Conservation (phyloP, 2,113 vertebrate species). For the Pitta sordida region DNA sequence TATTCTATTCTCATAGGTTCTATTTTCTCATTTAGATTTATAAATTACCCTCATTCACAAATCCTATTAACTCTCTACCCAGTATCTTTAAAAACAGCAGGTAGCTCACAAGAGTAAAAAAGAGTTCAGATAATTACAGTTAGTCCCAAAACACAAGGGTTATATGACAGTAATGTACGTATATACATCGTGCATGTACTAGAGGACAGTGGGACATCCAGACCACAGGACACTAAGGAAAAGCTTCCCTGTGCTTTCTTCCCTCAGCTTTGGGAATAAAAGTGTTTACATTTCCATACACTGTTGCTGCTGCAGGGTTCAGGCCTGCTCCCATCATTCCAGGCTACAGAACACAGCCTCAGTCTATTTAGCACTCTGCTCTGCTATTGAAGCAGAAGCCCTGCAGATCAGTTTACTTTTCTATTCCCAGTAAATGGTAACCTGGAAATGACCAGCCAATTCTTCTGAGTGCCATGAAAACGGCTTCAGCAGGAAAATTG, state of each 20-base stretch:
- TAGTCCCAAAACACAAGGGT: background rate
- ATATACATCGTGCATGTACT: rapidly evolving
- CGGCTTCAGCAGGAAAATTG: background rate
- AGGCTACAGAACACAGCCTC: background rate
- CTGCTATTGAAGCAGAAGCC: background rate
- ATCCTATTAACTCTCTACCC: background rate
- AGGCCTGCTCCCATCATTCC: background rate
- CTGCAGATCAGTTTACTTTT: background rate
- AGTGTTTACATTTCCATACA: background rate
- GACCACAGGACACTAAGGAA: background rate
- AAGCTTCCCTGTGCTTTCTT: background rate
- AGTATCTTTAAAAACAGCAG: background rate
- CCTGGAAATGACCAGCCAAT: background rate
- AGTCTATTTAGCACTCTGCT: background rate
- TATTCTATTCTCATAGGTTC: background rate
- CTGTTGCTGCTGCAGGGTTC: background rate
- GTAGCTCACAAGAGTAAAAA: background rate
- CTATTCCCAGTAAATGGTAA: background rate
- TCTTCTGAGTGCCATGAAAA: background rate
- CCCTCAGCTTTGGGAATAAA: background rate
- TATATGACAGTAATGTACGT: background rate
- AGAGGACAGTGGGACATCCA: background rate
- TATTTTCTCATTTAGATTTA: background rate
- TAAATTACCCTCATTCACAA: background rate
- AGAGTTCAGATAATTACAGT: background rate